Conservation (phyloP, 2,888 invertebrate species). For the Lobophora halterata region DNA sequence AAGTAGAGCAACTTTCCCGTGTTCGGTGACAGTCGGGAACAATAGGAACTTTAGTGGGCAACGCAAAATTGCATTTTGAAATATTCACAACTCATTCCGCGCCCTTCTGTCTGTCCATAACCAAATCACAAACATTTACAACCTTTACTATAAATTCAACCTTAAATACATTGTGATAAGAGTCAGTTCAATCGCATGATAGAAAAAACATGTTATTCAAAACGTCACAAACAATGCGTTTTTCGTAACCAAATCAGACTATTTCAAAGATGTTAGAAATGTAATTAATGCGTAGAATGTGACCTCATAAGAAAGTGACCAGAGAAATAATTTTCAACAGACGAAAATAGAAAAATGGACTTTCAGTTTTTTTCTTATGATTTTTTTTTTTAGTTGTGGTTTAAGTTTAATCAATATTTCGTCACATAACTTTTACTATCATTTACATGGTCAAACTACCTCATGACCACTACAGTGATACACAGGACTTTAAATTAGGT, state of each 20-base stretch:
- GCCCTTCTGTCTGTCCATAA: constrained; percentile 68
- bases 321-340: constrained; percentile 62
- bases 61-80: constrained; percentile 74
- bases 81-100: constrained; percentile 77
- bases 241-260: constrained; percentile 37
- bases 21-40: constrained; percentile 47
- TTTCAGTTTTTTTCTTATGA: too few species aligned
- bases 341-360: too few species aligned
- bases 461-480: too few species aligned
- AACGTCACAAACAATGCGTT: constrained; percentile 12
- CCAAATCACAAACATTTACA: constrained; percentile 41
- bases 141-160: constrained; percentile 29
- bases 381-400: too few species aligned
- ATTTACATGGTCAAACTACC: too few species aligned
- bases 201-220: constrained; percentile 1
- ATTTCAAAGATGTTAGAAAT: constrained; percentile 42
- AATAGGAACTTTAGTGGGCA: constrained; percentile 71
- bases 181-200: constrained; percentile 1
- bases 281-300: constrained; percentile 63
- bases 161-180: constrained; percentile 25
- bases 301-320: constrained; percentile 57
- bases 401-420: too few species aligned
- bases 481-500: too few species aligned
- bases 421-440: too few species aligned
- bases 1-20: constrained; percentile 51